Base-by-base conservation (phyloP, 2,797 vertebrate genomes). In the Pipistrellus nathusii region DNA sequence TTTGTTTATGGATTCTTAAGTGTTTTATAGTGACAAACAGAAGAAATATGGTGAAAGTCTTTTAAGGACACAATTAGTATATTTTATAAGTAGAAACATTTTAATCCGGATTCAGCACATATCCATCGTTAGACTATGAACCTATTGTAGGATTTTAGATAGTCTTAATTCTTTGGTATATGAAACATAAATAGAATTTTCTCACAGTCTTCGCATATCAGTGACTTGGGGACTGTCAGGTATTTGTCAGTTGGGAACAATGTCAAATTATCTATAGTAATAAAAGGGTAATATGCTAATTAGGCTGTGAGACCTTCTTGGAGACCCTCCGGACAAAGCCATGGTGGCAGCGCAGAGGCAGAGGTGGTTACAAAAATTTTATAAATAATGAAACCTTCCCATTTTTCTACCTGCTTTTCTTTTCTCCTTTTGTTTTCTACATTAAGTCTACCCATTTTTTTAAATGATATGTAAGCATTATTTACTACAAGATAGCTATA, bases 241-340 rank as follows among this genome's bases (percentile, higher is more conserved):
- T 80, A 46, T 88, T n/a, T 90, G 72, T 15, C 18, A 35, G 75
- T 86, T 85, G 44, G 68, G 27, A 84, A 57, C 30, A 85, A 88
- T 53, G 15, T 41, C 4, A 9, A 57, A 30, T 85, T 53, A 91
- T 62, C 21, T 55, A 55, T 55, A 55, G 8, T 55, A 55, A 55
- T 55, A 55, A 55, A 55, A 55, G 53, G 53, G 53, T 55, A 23
- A 23, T 55, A 55, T 55, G 53, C 53, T 55, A 23, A 55, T 55
- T 55, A 55, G 53, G 20, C 53, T 55, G 20, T 17, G 53, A 55
- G 53, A 55, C 20, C 53, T 55, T 55, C 20, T 8, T 1, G 53
- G 20, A 9, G 53, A 20, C 53, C 53, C 21, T 21, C 20, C 0
- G 7, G 53, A 55, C 53, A 55, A 55, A 55, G 53, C 53, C 20